These are phyloP conservation scores for Peromyscus attwateri DNA, from an alignment of 2,797 vertebrate genomes.

Conservation along the genomic window DNA sequence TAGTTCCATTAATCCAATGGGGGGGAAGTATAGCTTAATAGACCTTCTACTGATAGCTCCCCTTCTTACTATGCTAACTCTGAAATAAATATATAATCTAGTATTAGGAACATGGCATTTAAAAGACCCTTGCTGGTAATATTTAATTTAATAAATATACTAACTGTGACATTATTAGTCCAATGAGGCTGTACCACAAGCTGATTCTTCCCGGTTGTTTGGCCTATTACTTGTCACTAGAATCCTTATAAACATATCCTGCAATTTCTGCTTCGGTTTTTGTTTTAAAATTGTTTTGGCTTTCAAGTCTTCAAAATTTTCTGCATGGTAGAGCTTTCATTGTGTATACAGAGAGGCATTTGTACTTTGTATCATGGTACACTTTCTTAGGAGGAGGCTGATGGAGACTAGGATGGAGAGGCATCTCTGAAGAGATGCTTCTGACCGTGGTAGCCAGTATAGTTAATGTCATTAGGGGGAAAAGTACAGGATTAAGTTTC, in stretches of 20 bases:
- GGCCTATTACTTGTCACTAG: constrained; percentile 76
- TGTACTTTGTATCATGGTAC: constrained; percentile 31
- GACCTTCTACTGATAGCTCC: constrained; percentile 77
- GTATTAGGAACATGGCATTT: constrained; percentile 81
- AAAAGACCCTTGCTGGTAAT: constrained; percentile 81
- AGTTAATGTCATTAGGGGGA: constrained; percentile 37
- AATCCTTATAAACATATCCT: constrained; percentile 68
- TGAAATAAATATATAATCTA: constrained; percentile 74
- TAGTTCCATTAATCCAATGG: constrained; percentile 79
- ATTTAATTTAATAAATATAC: constrained; percentile 83
- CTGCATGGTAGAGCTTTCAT: constrained; percentile 7
- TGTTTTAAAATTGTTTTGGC: constrained; percentile 67
- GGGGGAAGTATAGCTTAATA: constrained; percentile 67
- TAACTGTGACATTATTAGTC: constrained; percentile 86
- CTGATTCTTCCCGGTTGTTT: constrained; percentile 80
- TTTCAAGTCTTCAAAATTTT: constrained; percentile 67
- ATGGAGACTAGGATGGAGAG: neutral
- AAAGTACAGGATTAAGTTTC: constrained; percentile 39
- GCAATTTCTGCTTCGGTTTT: constrained; percentile 66
- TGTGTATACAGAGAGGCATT: neutral
- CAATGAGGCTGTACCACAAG: constrained; percentile 81
- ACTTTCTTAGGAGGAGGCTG: constrained; percentile 59
- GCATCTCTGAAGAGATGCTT: neutral
- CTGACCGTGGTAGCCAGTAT: constrained; percentile 51
- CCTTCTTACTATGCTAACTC: constrained; percentile 80